Conservation (phyloP, 2,888 invertebrate species). For the Endomychus coccineus region DNA sequence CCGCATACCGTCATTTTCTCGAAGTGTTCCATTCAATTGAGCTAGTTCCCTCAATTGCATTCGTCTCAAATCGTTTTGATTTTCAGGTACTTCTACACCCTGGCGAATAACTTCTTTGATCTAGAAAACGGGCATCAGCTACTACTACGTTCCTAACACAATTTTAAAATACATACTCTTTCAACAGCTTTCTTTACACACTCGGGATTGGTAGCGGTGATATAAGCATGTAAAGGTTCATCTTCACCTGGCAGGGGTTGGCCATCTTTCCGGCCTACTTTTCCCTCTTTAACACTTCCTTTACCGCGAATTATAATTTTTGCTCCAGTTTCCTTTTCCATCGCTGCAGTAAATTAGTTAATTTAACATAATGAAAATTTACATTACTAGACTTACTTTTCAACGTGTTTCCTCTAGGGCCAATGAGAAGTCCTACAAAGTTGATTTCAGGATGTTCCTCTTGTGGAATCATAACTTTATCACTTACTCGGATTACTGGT, state of each 20-base stretch:
- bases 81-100: conserved; percentile 97
- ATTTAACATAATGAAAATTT: conserved; percentile 1
- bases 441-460: conserved; percentile 99
- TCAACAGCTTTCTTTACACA: conserved; percentile 96
- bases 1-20: conserved; percentile 90
- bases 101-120: conserved; percentile 96
- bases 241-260: conserved; percentile 98
- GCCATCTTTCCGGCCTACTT: conserved; percentile 75
- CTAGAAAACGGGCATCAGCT: conserved; percentile 41
- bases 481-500: conserved; percentile 91
- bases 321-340: conserved; percentile 92
- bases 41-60: conserved; percentile 97
- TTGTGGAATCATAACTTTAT: conserved; percentile 99
- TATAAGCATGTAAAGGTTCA: conserved; percentile 98
- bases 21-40: conserved; percentile 91
- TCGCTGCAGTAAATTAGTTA: conserved; percentile 49
- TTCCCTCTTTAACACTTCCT: conserved; percentile 97
- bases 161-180: conserved; percentile 52
- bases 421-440: conserved; percentile 96
- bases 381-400: conserved; percentile 58
- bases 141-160: not conserved
- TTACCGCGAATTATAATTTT: conserved; percentile 99
- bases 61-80: conserved; percentile 93
- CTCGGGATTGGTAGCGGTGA: conserved; percentile 95
- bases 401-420: conserved; percentile 96